These are phyloP conservation scores for Diphyllodes magnificus DNA, from an alignment of 2,113 vertebrate genomes.

Conservation along the genomic window DNA sequence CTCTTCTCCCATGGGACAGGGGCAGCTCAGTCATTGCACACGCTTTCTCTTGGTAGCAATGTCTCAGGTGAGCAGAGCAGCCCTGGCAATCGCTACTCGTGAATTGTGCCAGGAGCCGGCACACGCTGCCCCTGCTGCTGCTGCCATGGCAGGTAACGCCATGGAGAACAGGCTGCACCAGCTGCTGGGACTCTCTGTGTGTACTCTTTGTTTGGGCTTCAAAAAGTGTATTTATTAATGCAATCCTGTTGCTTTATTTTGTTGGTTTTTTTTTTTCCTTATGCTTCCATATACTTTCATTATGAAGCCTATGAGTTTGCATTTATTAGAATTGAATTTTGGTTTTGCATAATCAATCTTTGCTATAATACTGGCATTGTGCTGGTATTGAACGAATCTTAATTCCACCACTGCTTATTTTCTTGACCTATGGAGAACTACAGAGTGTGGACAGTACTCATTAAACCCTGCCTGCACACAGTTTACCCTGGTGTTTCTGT, in stretches of 20 bases:
- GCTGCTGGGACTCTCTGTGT: background rate
- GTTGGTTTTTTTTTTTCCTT: background rate
- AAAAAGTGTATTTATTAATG: background rate
- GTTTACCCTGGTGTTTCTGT: background rate
- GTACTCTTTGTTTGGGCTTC: background rate
- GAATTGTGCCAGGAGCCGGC: background rate
- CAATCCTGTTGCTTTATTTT: background rate
- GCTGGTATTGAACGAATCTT: background rate
- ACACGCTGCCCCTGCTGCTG: rapidly evolving
- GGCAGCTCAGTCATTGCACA: background rate
- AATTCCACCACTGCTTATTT: background rate
- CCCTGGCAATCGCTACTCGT: rapidly evolving
- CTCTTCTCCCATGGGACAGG: background rate
- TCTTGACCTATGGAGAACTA: background rate
- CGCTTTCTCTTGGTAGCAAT: background rate
- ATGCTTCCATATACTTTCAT: background rate
- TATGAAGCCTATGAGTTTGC: background rate
- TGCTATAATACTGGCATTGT: background rate
- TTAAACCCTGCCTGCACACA: background rate
- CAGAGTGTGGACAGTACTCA: background rate
- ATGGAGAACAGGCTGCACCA: background rate
- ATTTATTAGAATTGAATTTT: background rate
- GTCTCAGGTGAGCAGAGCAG: background rate
- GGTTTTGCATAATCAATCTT: background rate
- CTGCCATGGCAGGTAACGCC: background rate